Evolutionary conservation across 2,888 invertebrate genomes (phyloP), one percentile per base, ranked within the genome.

Genomic region (Drosophila paucipuncta): DNA sequence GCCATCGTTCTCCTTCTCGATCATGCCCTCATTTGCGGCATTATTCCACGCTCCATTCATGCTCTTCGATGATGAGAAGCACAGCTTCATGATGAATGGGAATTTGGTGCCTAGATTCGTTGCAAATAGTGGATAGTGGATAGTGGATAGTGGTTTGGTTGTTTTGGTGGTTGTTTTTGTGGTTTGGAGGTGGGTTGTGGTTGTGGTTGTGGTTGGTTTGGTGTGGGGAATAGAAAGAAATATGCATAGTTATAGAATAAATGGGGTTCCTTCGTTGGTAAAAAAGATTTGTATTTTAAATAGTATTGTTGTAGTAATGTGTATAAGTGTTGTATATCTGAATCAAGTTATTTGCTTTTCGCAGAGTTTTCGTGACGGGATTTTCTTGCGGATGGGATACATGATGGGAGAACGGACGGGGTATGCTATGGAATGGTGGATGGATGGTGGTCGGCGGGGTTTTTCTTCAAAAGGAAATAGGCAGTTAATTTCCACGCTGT

Each of bases 21-120:
- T 92, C 87, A 93, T 93, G 72, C 93, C 93, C 77, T 93, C 93
- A 70, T 91, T 92, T 75, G 93, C 86, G 54, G 94, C 93, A 90
- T 93, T 93, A 76, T 93, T 93, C 93, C 95, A 95, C 94, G 93
- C 95, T 94, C 93, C 96, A 94, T 94, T 94, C 93, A 94, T 93
- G 91, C 93, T 94, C 91, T 94, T 94, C 75, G 96, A 96, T 73
- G 98, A 98, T 28, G 99, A 99, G 95, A 99, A 99, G 93, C 99
- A 99, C 88, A 99, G 95, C 94, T 99, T 99, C 97, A 99, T 97
- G 91, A 99, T 97, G 95, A 98, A 99, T 85, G 99, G 99, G 94
- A 98, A 98, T 94, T 99, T 99, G 83, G 98, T 98, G 94, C 97
- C 98, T 98, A 57, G 53, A 54, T 55, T 54, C 41, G 52, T n/a